phyloP scores from a whole-genome alignment of 2,888 invertebrate species.

The Acleris emargana region DNA sequence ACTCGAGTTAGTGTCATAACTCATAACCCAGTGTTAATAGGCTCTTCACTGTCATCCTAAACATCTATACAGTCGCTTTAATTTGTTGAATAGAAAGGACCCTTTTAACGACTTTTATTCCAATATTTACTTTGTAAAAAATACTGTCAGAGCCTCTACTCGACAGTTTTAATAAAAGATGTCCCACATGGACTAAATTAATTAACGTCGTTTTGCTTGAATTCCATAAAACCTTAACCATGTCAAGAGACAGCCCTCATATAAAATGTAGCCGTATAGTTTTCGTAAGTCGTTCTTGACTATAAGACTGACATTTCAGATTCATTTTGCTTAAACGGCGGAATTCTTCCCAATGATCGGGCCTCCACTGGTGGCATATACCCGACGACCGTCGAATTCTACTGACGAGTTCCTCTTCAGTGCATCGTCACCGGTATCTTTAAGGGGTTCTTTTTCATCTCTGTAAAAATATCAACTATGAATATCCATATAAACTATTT shows the following conservation, averaged over 20 bases:
- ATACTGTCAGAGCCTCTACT: no score
- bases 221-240: no score
- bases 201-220: no score
- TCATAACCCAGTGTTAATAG: no score
- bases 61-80: no score
- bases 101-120: no score
- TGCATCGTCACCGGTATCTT: slow-evolving; percentile 86
- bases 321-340: slow-evolving; percentile 86
- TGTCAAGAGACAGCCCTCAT: neutral
- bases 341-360: slow-evolving; percentile 95
- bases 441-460: slow-evolving; percentile 93
- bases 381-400: slow-evolving; percentile 92
- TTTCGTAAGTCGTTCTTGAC: slow-evolving; percentile 20
- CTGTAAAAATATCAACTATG: slow-evolving; percentile 55
- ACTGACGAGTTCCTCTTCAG: slow-evolving; percentile 90
- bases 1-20: no score
- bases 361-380: slow-evolving; percentile 92
- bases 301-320: slow-evolving; percentile 2
- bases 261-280: neutral
- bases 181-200: no score
- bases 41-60: no score
- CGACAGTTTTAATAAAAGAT: no score
- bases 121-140: no score
- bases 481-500: neutral
- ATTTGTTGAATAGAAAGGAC: no score